Percentiles rank a stretch among this genome's conserved stretches.
phyloP scores from a whole-genome alignment of 2,113 vertebrate genomes.

The Thermophis baileyi region DNA sequence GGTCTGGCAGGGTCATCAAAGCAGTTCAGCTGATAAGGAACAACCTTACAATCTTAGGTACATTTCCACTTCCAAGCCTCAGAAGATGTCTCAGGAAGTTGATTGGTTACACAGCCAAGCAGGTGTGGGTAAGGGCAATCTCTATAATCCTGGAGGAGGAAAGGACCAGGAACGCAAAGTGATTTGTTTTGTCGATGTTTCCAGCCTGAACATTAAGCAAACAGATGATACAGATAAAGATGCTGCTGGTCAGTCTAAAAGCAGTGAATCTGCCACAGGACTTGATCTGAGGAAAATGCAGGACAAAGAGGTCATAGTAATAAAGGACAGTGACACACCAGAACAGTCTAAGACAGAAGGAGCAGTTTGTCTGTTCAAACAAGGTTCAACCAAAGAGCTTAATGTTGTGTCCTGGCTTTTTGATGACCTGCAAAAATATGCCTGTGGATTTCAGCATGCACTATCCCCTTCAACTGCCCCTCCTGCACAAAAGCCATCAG shows the following conservation, averaged over 20 bases:
- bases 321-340: conserved; percentile 61
- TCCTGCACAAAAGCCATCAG: conserved; percentile 43
- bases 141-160: conserved; percentile 52
- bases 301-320: conserved; percentile 62
- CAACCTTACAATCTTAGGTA: conserved; percentile 2
- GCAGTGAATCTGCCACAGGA: conserved; percentile 10
- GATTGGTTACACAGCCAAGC: conserved; percentile 60
- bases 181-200: conserved; percentile 63
- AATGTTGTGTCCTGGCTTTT: conserved; percentile 53
- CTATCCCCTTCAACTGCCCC: conserved; percentile 52
- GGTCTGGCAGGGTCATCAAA: conserved; percentile 29
- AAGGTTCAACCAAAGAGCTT: conserved; percentile 57
- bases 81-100: conserved; percentile 57
- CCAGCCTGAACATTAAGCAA: conserved; percentile 53
- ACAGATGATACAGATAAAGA: conserved; percentile 40
- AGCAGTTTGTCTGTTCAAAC: conserved; percentile 65
- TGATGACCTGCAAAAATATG: conserved; percentile 63
- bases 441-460: conserved; percentile 61
- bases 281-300: conserved; percentile 51
- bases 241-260: conserved; percentile 29
- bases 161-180: conserved; percentile 59
- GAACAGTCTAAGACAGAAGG: conserved; percentile 58
- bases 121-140: conserved; percentile 56
- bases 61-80: conserved; percentile 5
- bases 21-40: conserved; percentile 29